Percentiles rank a stretch among this genome's conserved stretches.
phyloP scores from a whole-genome alignment of 2,113 vertebrate species.

The Rhizomys pruinosus region DNA sequence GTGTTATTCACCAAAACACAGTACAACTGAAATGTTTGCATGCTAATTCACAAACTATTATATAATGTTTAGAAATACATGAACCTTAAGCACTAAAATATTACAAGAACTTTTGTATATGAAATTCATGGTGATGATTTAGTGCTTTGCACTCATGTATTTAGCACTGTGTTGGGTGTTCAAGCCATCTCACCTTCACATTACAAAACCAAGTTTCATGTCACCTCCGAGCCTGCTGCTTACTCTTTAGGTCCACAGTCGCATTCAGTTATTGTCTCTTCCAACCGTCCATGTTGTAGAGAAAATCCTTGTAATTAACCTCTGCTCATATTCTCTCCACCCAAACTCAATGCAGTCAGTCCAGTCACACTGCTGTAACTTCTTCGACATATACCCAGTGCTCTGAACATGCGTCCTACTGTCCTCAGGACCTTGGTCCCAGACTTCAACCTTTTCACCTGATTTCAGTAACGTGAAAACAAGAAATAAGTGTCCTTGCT shows the following conservation, averaged over 20 bases:
- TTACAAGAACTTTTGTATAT: not conserved
- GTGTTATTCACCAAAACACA: not conserved
- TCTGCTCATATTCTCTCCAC: too few species aligned
- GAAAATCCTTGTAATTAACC: not conserved
- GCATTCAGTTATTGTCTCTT: not conserved
- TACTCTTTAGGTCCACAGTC: not conserved
- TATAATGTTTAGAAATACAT: not conserved
- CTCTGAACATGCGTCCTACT: not conserved
- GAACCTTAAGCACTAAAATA: not conserved
- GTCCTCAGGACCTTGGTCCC: too few species aligned
- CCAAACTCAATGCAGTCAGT: not conserved
- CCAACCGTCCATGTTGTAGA: not conserved
- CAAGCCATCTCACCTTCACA: not conserved
- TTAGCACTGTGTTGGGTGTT: not conserved
- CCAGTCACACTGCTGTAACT: not conserved
- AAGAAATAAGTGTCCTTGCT: not conserved
- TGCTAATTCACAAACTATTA: constrained; percentile 4
- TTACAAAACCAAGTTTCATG: not conserved
- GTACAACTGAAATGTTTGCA: constrained; percentile 39
- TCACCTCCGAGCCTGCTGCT: not conserved
- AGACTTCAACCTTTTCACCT: not conserved
- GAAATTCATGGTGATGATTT: not conserved
- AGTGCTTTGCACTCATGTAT: not conserved
- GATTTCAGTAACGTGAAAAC: constrained; percentile 32
- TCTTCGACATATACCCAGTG: not conserved